Conservation (phyloP, 2,888 invertebrate species). For the Chaetoderma sp. region DNA sequence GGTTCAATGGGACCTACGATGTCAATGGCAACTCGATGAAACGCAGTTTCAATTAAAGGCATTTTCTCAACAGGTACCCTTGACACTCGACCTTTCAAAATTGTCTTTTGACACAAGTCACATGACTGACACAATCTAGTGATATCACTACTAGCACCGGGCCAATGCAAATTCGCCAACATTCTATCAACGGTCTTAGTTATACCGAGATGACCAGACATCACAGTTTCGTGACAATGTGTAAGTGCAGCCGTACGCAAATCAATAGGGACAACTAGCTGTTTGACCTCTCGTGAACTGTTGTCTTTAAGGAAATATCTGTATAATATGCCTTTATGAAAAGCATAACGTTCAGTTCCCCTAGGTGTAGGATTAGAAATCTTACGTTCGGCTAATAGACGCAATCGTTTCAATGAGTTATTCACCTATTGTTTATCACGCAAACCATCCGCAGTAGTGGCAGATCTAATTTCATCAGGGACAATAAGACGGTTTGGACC, state of each 20-base stretch:
- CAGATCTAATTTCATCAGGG: no score
- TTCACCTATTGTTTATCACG: no score
- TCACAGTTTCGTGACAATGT: conserved; percentile 26
- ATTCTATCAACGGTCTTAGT: conserved; percentile 18
- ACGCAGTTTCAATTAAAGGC: conserved; percentile 35
- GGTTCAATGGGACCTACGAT: conserved; percentile 39
- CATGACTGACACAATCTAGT: conserved; percentile 34
- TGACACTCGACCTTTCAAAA: conserved; percentile 25
- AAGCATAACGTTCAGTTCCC: not conserved
- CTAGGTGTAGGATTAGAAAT: no score
- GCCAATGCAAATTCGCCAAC: conserved; percentile 31
- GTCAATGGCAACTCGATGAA: conserved; percentile 39
- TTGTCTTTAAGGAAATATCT: not conserved
- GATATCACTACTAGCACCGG: conserved; percentile 28
- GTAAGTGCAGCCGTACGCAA: conserved; percentile 14
- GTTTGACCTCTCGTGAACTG: not conserved
- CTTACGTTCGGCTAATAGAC: no score
- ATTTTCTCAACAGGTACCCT: conserved; percentile 29
- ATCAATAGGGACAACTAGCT: conserved; percentile 27
- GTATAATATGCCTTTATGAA: not conserved
- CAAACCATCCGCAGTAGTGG: no score
- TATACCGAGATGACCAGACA: conserved; percentile 31
- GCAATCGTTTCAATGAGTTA: no score
- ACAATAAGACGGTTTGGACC: no score
- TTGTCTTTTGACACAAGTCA: conserved; percentile 35